Evolutionary conservation across 2,888 invertebrate genomes (phyloP).

Genomic region (Lissocephala sabroskyi): DNA sequence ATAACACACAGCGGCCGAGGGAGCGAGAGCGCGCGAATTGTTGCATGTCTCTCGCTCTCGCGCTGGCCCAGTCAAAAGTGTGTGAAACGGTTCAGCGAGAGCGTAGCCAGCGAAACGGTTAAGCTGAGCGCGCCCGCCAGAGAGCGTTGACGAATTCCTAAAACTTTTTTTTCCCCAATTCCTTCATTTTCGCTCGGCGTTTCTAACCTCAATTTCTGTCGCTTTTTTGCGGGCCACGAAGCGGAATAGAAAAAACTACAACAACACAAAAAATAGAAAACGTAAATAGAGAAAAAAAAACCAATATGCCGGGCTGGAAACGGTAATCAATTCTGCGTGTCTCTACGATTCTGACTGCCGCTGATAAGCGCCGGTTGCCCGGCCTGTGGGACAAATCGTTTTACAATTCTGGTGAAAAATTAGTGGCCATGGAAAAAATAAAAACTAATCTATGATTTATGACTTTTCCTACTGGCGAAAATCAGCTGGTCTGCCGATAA

Average conservation of each 20-base stretch:
- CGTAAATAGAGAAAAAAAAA: not conserved
- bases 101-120: conserved; percentile 32
- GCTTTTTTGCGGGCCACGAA: conserved; percentile 28
- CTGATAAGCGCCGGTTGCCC: conserved; percentile 22
- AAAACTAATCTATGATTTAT: not conserved
- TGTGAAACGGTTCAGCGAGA: conserved; percentile 52
- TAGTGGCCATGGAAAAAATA: not conserved
- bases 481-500: not conserved
- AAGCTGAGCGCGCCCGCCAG: conserved; percentile 27
- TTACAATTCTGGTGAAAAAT: not conserved
- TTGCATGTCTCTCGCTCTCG: conserved; percentile 3
- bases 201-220: conserved; percentile 20
- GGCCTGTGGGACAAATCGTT: not conserved
- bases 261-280: conserved; percentile 5
- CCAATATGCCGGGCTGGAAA: conserved; percentile 9
- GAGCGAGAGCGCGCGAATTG: conserved; percentile 11
- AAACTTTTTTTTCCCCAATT: conserved; percentile 7
- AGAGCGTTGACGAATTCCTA: conserved; percentile 22
- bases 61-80: conserved; percentile 30
- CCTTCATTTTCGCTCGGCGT: not conserved
- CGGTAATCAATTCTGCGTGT: not conserved
- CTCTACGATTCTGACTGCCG: too few relatives aligned
- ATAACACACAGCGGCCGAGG: conserved; percentile 40
- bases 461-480: too few relatives aligned
- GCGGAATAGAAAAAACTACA: conserved; percentile 17